Evolutionary conservation across 37 sponge, comb jelly and placozoan species (phyloP), one percentile per base, ranked within the genome.

Genomic region (Cladorhizidae sp.): DNA sequence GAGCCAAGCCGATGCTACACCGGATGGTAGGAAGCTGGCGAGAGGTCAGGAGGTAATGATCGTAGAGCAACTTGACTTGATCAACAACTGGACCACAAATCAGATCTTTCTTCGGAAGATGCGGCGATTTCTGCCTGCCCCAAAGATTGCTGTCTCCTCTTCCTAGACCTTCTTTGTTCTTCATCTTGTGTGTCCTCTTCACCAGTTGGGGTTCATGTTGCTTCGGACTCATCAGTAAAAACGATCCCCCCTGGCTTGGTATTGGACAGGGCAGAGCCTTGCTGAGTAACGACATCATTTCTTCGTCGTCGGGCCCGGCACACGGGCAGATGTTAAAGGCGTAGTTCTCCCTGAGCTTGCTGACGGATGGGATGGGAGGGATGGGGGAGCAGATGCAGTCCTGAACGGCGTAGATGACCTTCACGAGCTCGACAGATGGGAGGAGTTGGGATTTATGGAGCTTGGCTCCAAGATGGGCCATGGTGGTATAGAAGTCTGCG

Each of bases 271-370:
- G 70, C 14, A 45, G 72, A 38, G 20, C 20, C n/a, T 59, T 39
- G 62, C 54, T 38, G 77, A 12, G 29, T 1, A 36, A 38, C 25
- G 54, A 28, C 50, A 42, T 55, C 38, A 6, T 3, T 17, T 57
- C 62, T 5, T 42, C 64, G 26, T 52, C 74, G 52, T 64, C 67
- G 5, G 64, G 57, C 32, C 18, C 32, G 18, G 73, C 76, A 67
- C 84, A 83, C 1, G 84, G 84, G 42, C 69, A 83, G 31, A 91
- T 55, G 45, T 82, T 91, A 80, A 87, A 91, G 1, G 89, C 83
- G 71, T 88, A 88, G 72, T 82, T 87, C 65, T 91, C 92, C 7
- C 92, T 42, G n/a, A 91, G 78, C 28, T 87, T 51, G 14, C 73
- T 69, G 70, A 87, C 57, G 26, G 75, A 31, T 18, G 90, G 85